Percentiles rank a stretch among this genome's conserved stretches.
Conservation (phyloP, 2,888 invertebrate genomes). For the Pherbina coryleti region DNA sequence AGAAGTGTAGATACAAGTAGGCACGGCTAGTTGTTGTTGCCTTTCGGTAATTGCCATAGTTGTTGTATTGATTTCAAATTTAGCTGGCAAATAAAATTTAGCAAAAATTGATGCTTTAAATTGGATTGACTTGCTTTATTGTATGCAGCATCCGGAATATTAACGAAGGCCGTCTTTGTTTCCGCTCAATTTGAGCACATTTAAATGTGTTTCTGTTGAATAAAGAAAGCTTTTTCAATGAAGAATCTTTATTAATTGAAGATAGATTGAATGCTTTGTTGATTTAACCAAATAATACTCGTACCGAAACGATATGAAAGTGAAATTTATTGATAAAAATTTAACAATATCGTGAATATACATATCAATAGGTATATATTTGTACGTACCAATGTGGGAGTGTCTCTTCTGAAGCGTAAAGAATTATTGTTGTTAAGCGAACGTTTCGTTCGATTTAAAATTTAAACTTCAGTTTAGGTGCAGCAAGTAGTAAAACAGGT, state of each 20-base stretch:
- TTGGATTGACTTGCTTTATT: neutral
- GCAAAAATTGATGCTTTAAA: neutral
- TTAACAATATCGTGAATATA: neutral
- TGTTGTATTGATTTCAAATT: neutral
- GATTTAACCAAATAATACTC: no score
- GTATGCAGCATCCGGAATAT: constrained; percentile 1
- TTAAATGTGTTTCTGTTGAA: no score
- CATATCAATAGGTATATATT: neutral
- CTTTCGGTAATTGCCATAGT: neutral
- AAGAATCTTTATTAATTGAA: no score
- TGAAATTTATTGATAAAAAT: no score
- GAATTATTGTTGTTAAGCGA: constrained; percentile 9
- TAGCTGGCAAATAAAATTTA: neutral
- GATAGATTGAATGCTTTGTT: no score
- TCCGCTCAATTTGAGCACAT: neutral
- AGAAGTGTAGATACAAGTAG: neutral
- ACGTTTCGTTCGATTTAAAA: neutral
- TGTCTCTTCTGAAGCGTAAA: constrained; percentile 16
- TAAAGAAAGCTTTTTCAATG: no score
- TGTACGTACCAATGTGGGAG: neutral
- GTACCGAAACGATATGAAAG: no score
- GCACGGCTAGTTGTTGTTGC: neutral
- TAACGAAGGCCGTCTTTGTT: neutral
- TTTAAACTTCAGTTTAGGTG: constrained; percentile 4
- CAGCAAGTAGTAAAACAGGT: constrained; percentile 14